Percentiles rank a stretch among this genome's conserved stretches.
phyloP scores from a whole-genome alignment of 2,797 vertebrate genomes.

The Okamejei kenojei region DNA sequence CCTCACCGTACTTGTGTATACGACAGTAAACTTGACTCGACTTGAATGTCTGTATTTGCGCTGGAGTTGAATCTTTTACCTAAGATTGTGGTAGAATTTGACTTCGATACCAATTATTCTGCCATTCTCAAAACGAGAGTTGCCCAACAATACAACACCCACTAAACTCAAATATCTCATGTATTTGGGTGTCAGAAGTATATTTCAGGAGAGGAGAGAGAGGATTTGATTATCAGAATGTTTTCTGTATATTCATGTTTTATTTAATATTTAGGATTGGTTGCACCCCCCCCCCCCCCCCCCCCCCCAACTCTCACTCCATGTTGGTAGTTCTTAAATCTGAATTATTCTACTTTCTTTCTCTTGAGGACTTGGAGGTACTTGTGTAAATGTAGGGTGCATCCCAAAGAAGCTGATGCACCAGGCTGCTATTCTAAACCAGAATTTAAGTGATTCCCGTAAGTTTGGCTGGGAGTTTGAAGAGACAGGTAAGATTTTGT shows the following conservation, averaged over 20 bases:
- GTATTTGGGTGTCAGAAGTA: neutral
- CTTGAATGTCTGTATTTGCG: neutral
- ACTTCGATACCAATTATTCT: neutral
- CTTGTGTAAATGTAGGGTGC: constrained; percentile 93
- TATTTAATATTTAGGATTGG: too few relatives aligned
- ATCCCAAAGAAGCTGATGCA: constrained; percentile 98
- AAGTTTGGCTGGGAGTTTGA: constrained; percentile 86
- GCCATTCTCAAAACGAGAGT: neutral
- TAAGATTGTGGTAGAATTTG: neutral
- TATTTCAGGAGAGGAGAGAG: neutral
- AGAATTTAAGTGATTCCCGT: constrained; percentile 74
- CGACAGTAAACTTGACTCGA: too few relatives aligned
- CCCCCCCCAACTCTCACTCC: too few relatives aligned
- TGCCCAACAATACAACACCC: neutral
- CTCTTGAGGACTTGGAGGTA: constrained; percentile 83
- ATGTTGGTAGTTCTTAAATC: neutral
- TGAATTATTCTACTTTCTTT: constrained; percentile 25
- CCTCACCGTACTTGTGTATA: too few relatives aligned
- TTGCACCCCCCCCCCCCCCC: too few relatives aligned
- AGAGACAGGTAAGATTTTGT: constrained; percentile 66
- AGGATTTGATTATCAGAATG: neutral
- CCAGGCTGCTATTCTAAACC: constrained; percentile 79
- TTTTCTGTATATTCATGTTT: too few relatives aligned
- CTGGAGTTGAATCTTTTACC: neutral
- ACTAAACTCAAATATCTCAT: too few relatives aligned